Conservation (phyloP, 2,888 invertebrate genomes). For the Anodontia alba region DNA sequence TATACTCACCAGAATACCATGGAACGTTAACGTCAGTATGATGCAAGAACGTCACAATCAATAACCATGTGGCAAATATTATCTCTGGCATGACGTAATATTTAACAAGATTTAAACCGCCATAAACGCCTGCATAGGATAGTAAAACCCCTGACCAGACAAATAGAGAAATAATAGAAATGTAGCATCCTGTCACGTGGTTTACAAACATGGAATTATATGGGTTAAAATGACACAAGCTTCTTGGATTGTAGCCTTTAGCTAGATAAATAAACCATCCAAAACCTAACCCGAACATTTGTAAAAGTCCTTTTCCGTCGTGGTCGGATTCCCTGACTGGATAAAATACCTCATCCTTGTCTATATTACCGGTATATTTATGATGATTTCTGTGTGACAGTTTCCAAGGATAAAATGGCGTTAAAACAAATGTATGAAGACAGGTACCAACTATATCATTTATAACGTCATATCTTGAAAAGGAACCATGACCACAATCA, state of each 20-base stretch:
- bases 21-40: conserved; percentile 82
- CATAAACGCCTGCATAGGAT: conserved; percentile 63
- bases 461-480: conserved; percentile 72
- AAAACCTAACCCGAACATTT: conserved; percentile 70
- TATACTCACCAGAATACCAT: conserved; percentile 73
- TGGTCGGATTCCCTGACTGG: conserved; percentile 70
- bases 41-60: conserved; percentile 83
- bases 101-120: conserved; percentile 66
- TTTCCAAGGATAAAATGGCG: conserved; percentile 83
- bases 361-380: conserved; percentile 81
- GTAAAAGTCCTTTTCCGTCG: conserved; percentile 44
- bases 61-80: conserved; percentile 80
- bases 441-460: conserved; percentile 79
- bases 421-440: conserved; percentile 76
- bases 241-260: conserved; percentile 78
- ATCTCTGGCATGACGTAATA: conserved; percentile 78
- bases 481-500: conserved; percentile 82
- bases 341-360: conserved; percentile 83
- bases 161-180: conserved; percentile 65
- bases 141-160: conserved; percentile 67
- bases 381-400: conserved; percentile 81
- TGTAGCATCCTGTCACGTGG: conserved; percentile 67
- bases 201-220: conserved; percentile 69
- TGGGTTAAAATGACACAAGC: conserved; percentile 73
- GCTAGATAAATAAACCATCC: conserved; percentile 81